A percentile compares a stretch with the other conserved stretches of the same genome.
Conservation (phyloP, 2,113 vertebrate genomes). For the Lophochroa leadbeateri region DNA sequence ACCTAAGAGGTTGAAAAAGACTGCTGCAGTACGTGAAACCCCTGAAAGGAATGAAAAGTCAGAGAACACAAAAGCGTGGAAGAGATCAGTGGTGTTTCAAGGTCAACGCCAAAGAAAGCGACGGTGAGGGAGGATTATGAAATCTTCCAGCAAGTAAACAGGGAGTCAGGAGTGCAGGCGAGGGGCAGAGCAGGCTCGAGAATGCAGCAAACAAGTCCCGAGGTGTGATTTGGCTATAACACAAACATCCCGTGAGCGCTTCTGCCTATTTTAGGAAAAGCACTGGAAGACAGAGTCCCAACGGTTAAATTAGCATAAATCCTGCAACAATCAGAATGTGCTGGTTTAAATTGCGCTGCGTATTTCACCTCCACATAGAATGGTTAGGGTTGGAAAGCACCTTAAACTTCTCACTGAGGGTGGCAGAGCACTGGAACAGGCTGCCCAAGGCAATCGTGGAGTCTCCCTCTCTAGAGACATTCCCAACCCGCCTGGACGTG, state of each 20-base stretch:
- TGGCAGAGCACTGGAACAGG: neutral
- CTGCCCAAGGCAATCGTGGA: neutral
- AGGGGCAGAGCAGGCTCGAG: neutral
- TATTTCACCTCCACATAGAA: neutral
- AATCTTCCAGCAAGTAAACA: neutral
- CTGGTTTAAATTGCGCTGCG: neutral
- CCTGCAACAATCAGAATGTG: neutral
- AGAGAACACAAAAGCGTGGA: accelerated
- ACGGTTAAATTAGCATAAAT: neutral
- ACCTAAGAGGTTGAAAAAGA: accelerated
- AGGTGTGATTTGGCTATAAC: neutral
- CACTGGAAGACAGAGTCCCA: neutral
- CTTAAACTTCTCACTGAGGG: neutral
- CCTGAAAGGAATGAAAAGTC: accelerated
- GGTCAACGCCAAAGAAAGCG: neutral
- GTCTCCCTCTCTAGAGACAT: neutral
- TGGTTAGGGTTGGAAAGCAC: neutral
- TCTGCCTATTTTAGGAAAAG: neutral
- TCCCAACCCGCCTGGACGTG: neutral
- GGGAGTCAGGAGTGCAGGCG: neutral
- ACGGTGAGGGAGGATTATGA: neutral
- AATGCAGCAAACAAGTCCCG: neutral
- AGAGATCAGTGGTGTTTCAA: neutral
- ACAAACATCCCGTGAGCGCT: neutral
- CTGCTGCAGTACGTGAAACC: accelerated